phyloP scores from a whole-genome alignment of 1,140 invertebrate genomes.

The Diachasma alloeum region DNA sequence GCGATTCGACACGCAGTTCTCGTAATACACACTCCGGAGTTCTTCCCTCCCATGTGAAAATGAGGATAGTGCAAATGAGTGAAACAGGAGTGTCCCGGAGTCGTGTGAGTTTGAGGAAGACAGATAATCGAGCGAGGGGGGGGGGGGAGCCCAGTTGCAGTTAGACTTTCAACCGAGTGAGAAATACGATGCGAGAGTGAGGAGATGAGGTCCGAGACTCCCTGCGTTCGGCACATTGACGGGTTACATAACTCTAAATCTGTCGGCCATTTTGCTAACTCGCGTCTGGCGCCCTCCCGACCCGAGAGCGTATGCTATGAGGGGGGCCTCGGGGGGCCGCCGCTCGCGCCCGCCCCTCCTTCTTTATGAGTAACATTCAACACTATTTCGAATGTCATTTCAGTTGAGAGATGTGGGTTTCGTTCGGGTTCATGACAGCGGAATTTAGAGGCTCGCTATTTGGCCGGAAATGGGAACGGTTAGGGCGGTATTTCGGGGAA shows the following conservation, averaged over 20 bases:
- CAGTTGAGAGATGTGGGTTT: slow-evolving; percentile 22
- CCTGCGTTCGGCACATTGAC: slow-evolving; percentile 28
- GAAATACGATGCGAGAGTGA: neutral
- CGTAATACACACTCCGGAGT: neutral
- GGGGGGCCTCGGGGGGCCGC: no score
- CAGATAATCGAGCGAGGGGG: neutral
- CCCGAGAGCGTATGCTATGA: slow-evolving; percentile 35
- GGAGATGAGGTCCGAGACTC: neutral
- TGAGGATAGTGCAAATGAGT: neutral
- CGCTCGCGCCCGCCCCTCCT: neutral
- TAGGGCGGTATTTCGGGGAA: no score
- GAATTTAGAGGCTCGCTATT: neutral
- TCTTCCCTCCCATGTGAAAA: neutral
- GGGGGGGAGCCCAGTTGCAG: neutral
- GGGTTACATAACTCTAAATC: slow-evolving; percentile 61
- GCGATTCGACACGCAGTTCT: neutral
- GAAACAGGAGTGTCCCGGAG: neutral
- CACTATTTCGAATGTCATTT: slow-evolving; percentile 52
- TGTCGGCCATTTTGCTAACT: slow-evolving; percentile 60
- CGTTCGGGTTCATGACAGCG: neutral
- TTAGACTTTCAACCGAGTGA: slow-evolving; percentile 11
- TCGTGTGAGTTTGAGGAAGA: neutral
- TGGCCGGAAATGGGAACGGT: no score
- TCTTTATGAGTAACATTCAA: slow-evolving; percentile 33
- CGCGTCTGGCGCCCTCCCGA: slow-evolving; percentile 39